Evolutionary conservation across 2,113 vertebrate species (phyloP), one percentile per base, ranked within the genome.

Genomic region (Dipodomys stephensi): DNA sequence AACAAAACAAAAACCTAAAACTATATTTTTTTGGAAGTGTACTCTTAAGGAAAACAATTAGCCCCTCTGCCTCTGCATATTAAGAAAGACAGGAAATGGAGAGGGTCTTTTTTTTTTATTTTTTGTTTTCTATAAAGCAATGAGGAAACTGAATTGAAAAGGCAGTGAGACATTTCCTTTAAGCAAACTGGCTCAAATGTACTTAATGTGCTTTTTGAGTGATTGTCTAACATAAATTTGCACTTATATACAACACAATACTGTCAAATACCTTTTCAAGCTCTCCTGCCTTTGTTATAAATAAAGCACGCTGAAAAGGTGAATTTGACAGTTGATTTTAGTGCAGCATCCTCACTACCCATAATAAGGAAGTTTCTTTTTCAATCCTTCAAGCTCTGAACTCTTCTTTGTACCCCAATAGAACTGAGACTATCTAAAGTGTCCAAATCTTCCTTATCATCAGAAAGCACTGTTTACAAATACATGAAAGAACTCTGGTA

Each of bases 241-340:
- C 7, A 67, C 30, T 74, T 27, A 18, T 32, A 68, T 60, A n/a
- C 44, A 53, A n/a, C 53, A 85, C 85, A 78, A 53, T 32, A 32
- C 44, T 93, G 9, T 46, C 68, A 78, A 76, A 67, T 78, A 44
- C 39, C 67, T 93, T 84, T 83, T n/a, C 16, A 3, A 53, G 28
- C 62, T 76, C n/a, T 35, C 83, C 11, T 35, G 18, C 30, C 72
- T 94, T 86, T 96, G 64, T 95, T 88, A 27, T 32, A 46, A 64
- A 8, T 46, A 67, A 74, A 90, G 20, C 10, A 78, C 60, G 28
- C 6, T 28, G 13, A 64, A 68, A 39, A 78, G 46, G 46, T 13
- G 83, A 86, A 32, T 89, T 13, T 82, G 10, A 18, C 72, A n/a
- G 87, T 93, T 86, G 60, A 85, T 49, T 71, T 86, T 74, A 83